These are phyloP conservation scores for Planiliza haematocheilus DNA, from an alignment of 2,113 vertebrate genomes.

Conservation along the genomic window DNA sequence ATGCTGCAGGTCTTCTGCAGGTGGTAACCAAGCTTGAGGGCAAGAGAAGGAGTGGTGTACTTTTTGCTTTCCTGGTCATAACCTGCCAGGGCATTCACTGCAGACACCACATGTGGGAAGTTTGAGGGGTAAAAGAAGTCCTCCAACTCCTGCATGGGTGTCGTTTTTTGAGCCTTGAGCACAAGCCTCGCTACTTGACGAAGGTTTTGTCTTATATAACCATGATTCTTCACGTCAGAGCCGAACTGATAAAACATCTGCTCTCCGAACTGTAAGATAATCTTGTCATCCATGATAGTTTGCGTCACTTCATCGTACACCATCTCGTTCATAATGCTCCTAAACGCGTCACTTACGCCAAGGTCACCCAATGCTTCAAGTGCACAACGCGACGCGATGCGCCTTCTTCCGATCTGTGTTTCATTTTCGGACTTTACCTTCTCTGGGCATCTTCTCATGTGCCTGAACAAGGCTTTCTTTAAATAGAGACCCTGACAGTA, in stretches of 20 bases:
- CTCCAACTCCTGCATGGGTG: constrained; percentile 60
- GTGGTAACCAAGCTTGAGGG: constrained; percentile 66
- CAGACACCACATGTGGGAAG: constrained; percentile 67
- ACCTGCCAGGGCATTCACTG: constrained; percentile 66
- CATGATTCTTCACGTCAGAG: constrained; percentile 3
- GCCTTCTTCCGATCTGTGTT: accelerated
- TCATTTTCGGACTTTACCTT: constrained; percentile 19
- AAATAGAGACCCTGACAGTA: constrained; percentile 58
- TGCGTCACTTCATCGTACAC: constrained; percentile 57
- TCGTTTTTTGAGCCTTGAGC: constrained; percentile 57
- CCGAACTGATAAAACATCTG: constrained; percentile 24
- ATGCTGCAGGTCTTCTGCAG: constrained; percentile 69
- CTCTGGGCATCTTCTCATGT: constrained; percentile 61
- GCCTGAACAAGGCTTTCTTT: constrained; percentile 8
- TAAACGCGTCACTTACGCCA: constrained; percentile 38
- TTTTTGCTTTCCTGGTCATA: constrained; percentile 55
- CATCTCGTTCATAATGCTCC: constrained; percentile 55
- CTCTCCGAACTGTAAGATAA: constrained; percentile 66
- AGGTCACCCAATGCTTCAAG: constrained; percentile 28
- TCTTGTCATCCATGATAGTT: constrained; percentile 48
- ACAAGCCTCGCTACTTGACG: constrained; percentile 68
- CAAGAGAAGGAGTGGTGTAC: constrained; percentile 49
- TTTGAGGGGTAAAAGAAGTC: constrained; percentile 66
- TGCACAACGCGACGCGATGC: constrained; percentile 12
- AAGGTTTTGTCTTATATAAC: constrained; percentile 63